phyloP scores from a whole-genome alignment of 2,888 invertebrate genomes.

The Neoitamus cyanurus region DNA sequence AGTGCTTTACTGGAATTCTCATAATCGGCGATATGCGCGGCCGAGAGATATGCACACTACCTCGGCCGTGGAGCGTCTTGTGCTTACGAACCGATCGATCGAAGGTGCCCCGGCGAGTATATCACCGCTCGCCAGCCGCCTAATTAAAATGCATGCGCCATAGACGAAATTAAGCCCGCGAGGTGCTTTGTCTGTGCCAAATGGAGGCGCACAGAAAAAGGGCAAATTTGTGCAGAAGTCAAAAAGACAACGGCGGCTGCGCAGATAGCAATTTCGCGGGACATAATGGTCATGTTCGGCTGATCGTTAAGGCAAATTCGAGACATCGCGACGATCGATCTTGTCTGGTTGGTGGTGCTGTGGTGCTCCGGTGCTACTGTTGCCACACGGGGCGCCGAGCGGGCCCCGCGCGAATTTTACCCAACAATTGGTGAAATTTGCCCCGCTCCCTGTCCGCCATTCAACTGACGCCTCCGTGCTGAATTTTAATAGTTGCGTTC shows the following conservation, averaged over 20 bases:
- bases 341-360: neutral
- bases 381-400: neutral
- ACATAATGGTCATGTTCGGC: slow-evolving; percentile 33
- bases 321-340: slow-evolving; percentile 40
- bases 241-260: neutral
- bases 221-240: neutral
- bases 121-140: neutral
- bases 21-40: neutral
- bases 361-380: neutral
- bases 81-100: neutral
- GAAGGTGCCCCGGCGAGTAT: neutral
- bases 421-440: slow-evolving; percentile 28
- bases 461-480: slow-evolving; percentile 5
- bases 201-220: neutral
- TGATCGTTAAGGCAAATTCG: slow-evolving; percentile 34
- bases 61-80: neutral
- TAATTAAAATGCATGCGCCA: slow-evolving; percentile 21
- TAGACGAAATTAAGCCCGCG: slow-evolving; percentile 11
- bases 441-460: neutral
- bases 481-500: slow-evolving; percentile 28
- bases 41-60: neutral
- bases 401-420: neutral
- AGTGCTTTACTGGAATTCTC: neutral
- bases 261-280: neutral
- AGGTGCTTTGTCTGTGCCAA: neutral